Conservation (phyloP, 1,140 invertebrate species). For the Drosophila bocqueti region DNA sequence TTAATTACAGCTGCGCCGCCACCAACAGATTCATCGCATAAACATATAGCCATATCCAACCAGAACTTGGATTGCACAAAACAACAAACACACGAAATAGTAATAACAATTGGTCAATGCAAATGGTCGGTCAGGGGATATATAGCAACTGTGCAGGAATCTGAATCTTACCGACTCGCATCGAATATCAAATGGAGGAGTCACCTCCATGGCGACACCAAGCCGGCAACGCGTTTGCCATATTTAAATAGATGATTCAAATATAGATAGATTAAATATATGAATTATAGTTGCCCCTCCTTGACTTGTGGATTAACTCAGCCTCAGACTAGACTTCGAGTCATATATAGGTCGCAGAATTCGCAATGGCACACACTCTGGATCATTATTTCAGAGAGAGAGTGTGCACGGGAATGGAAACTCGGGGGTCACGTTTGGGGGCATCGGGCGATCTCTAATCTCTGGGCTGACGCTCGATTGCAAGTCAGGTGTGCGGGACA, state of each 20-base stretch:
- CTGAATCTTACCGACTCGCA: constrained; percentile 21
- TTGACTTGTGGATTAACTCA: no score
- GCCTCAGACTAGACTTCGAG: background rate
- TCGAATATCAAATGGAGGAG: constrained; percentile 24
- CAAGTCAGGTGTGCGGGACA: constrained; percentile 20
- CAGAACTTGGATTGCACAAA: constrained; percentile 27
- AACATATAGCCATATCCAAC: constrained; percentile 26
- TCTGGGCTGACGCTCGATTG: constrained; percentile 31
- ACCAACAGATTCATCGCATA: constrained; percentile 15
- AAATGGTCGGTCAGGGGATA: background rate
- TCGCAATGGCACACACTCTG: background rate
- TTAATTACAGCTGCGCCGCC: background rate
- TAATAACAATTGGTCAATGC: constrained; percentile 15
- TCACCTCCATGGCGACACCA: background rate
- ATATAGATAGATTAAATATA: background rate
- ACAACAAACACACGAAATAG: constrained; percentile 5
- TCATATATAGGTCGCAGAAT: background rate
- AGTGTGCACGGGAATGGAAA: background rate
- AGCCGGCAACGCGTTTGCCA: constrained; percentile 26
- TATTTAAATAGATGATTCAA: constrained; percentile 2
- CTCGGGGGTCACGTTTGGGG: background rate
- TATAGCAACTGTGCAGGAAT: constrained; percentile 19
- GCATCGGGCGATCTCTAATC: constrained; percentile 26
- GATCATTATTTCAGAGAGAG: background rate
- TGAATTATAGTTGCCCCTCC: background rate